Conservation (phyloP, 2,888 invertebrate species). For the Pseudococcus viburni region DNA sequence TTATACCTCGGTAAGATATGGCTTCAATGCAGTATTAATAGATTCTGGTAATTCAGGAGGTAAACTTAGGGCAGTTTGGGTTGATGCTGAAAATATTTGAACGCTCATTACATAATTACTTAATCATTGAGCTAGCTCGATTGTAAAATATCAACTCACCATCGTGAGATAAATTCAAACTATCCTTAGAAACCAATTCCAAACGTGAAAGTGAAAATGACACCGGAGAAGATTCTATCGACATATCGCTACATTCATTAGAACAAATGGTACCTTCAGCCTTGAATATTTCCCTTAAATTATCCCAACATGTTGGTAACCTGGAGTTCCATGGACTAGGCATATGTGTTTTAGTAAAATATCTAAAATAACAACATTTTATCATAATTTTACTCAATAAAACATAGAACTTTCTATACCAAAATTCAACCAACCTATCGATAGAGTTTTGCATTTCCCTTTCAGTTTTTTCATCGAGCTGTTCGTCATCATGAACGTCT, state of each 20-base stretch:
- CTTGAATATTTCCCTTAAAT: conserved; percentile 60
- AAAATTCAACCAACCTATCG: conserved; percentile 72
- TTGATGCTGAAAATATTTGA: conserved; percentile 73
- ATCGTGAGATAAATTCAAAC: conserved; percentile 47
- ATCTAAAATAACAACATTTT: conserved; percentile 69
- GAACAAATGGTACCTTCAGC: conserved; percentile 38
- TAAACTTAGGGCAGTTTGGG: conserved; percentile 79
- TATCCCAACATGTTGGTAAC: conserved; percentile 61
- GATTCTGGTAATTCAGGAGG: conserved; percentile 77
- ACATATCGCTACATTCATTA: conserved; percentile 38
- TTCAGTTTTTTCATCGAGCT: conserved; percentile 77
- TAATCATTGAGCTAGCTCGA: conserved; percentile 67
- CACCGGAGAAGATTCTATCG: conserved; percentile 29
- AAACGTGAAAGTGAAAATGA: conserved; percentile 57
- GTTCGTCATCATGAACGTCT: conserved; percentile 75
- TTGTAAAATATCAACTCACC: conserved; percentile 41
- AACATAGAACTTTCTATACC: not conserved
- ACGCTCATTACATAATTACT: conserved; percentile 60
- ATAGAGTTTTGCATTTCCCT: conserved; percentile 79
- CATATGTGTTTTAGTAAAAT: conserved; percentile 75
- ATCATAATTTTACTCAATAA: conserved; percentile 49
- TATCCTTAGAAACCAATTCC: conserved; percentile 50
- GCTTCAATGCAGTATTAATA: conserved; percentile 77
- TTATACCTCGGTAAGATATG: conserved; percentile 73
- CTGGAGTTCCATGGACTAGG: conserved; percentile 74